Evolutionary conservation across 53 echinoderm and acorn worm genomes (phyloP), one percentile per base, ranked within the genome.

Genomic region (Glandiceps talaboti): DNA sequence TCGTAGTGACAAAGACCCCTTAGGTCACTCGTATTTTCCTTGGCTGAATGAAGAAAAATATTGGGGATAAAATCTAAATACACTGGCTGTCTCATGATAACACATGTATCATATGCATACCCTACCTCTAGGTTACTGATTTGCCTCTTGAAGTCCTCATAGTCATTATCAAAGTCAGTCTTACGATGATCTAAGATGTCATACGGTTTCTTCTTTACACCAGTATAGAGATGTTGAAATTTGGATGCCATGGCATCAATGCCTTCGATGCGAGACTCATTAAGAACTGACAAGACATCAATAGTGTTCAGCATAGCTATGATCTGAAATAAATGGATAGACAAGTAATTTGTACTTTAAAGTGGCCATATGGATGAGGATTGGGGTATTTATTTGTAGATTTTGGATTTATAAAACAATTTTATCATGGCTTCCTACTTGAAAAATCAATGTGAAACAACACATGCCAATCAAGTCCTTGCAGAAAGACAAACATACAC

Each of bases 141-240:
- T 74, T 87, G 79, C 78, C 85, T 89, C 91, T 93, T 93, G 86
- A 96, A 96, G 27, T 93, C 97, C 73, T 96, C 92, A 86, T 87
- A 96, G 79, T 96, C 97, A 32, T 89, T 85, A 86, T 96, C 97
- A 86, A 96, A 96, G 86, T 96, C 97, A 28, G 85, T 74, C 82
- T 90, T 96, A 75, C 97, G 89, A 33, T 93, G 92, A 75, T 96
- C 97, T 29, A 96, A 83, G 31, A 96, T 91, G 74, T 96, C 97
- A 79, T 93, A 93, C 0, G 97, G 92, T 81, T 96, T 93, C 91
- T 96, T 96, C 89, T 93, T 96, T 77, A 96, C 85, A 27, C 84
- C 87, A 28, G 91, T 30, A 74, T 93, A 96, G 86, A 96, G 92
- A 75, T 85, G 81, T 80, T 89, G 97, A 75, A 96, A 96, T 77